A percentile compares a stretch with the other conserved stretches of the same genome.
These are phyloP conservation scores for Peromyscus polionotus DNA, from an alignment of 2,113 vertebrate species.

Conservation along the genomic window DNA sequence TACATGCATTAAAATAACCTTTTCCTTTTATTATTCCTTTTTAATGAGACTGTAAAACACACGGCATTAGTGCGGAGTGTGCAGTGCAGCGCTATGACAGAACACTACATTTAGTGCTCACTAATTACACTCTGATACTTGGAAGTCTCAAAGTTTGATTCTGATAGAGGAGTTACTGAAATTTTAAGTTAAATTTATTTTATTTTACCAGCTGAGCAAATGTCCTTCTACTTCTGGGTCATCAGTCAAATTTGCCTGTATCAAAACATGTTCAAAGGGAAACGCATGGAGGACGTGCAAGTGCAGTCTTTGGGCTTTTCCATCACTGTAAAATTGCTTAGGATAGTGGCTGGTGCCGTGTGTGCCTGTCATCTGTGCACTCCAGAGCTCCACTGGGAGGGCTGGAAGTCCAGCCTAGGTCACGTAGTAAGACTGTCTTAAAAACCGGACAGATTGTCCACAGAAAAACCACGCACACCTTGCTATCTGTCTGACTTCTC, in stretches of 20 bases:
- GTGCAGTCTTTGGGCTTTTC: not conserved
- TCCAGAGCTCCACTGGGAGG: not conserved
- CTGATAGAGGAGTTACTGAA: slow-evolving; percentile 33
- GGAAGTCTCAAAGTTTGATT: slow-evolving; percentile 28
- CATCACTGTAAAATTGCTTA: not conserved
- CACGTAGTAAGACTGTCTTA: not conserved
- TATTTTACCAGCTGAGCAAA: slow-evolving; percentile 31
- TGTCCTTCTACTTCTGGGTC: not conserved
- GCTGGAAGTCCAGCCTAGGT: not conserved
- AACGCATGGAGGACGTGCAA: not conserved
- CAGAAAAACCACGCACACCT: not conserved
- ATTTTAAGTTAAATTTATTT: slow-evolving; percentile 19
- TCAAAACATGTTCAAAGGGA: slow-evolving; percentile 2
- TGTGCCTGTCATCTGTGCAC: not conserved
- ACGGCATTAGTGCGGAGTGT: not conserved
- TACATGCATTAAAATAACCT: slow-evolving; percentile 66
- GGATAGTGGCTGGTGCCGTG: no score
- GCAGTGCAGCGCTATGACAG: not conserved
- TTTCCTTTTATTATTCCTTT: slow-evolving; percentile 70
- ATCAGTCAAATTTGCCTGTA: not conserved
- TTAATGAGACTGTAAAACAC: slow-evolving; percentile 70
- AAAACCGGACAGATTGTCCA: not conserved
- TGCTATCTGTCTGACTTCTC: not conserved
- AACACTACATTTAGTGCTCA: slow-evolving; percentile 17
- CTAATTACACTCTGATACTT: not conserved